A percentile compares a stretch with the other conserved stretches of the same genome.
phyloP scores from a whole-genome alignment of 2,888 invertebrate species.

The Beris morrisii region DNA sequence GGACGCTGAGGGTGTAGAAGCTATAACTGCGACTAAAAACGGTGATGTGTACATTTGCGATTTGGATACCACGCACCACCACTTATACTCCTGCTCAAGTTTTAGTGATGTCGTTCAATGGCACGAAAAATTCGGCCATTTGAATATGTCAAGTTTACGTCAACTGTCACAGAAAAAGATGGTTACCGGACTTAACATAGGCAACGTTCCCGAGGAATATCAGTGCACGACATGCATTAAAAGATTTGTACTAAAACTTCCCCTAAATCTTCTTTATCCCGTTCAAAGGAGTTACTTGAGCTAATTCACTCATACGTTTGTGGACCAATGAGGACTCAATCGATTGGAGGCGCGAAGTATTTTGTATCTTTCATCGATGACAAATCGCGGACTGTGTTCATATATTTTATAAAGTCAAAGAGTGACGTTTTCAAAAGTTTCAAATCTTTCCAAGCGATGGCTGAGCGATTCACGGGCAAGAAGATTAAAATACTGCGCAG shows the following conservation, averaged over 20 bases:
- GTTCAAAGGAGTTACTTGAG: background rate
- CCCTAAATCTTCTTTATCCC: background rate
- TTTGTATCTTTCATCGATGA: conserved; percentile 41
- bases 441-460: conserved; percentile 41
- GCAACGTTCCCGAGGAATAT: background rate
- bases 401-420: conserved; percentile 38
- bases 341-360: conserved; percentile 36
- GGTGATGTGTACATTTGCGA: no score
- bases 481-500: conserved; percentile 43
- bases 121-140: background rate
- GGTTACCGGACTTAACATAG: background rate
- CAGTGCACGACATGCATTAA: background rate
- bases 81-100: no score
- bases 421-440: conserved; percentile 39
- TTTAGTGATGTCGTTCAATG: background rate
- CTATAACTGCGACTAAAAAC: no score
- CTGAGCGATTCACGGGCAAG: conserved; percentile 39
- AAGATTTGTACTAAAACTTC: background rate
- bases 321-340: conserved; percentile 40
- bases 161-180: conserved; percentile 6
- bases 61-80: no score
- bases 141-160: conserved; percentile 34
- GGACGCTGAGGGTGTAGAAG: background rate
- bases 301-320: conserved; percentile 18
- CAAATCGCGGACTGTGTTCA: conserved; percentile 27